Percentiles rank a stretch among this genome's conserved stretches.
Conservation (phyloP, 2,797 vertebrate genomes). For the Urophycis tenuis region DNA sequence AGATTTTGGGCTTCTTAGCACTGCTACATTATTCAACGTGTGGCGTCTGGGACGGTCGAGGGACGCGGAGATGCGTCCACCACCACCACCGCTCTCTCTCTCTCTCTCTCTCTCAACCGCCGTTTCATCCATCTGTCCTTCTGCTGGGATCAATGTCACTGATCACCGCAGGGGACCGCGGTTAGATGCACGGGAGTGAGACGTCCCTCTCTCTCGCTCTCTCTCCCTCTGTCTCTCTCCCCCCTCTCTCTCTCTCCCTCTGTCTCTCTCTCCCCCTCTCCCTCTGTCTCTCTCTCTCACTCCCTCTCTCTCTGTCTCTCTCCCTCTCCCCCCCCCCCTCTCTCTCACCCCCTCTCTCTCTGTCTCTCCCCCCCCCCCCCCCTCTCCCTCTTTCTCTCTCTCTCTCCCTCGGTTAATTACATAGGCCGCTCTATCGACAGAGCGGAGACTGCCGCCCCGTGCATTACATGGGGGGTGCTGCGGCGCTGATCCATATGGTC, state of each 20-base stretch:
- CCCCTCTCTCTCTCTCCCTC: neutral
- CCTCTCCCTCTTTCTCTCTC: too few species aligned
- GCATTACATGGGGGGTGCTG: neutral
- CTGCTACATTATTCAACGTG: neutral
- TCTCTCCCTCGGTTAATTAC: neutral
- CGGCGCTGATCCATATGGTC: neutral
- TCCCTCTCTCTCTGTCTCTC: too few species aligned
- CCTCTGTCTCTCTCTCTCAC: too few species aligned
- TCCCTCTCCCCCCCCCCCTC: too few species aligned
- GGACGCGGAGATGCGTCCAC: neutral
- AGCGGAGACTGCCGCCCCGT: neutral
- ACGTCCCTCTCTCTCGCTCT: neutral
- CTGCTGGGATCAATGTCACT: neutral
- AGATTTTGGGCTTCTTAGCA: neutral
- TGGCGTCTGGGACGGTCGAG: neutral
- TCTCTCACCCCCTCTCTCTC: too few species aligned
- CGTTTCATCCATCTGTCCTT: neutral
- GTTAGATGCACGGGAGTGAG: neutral
- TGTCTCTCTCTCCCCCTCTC: too few species aligned
- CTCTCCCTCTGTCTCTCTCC: too few species aligned
- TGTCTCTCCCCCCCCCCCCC: too few species aligned
- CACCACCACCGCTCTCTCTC: neutral
- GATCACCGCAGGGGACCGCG: neutral
- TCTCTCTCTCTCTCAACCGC: neutral
- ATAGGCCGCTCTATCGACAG: neutral